Evolutionary conservation across 1,140 invertebrate genomes (phyloP).

Genomic region (Atta texana): DNA sequence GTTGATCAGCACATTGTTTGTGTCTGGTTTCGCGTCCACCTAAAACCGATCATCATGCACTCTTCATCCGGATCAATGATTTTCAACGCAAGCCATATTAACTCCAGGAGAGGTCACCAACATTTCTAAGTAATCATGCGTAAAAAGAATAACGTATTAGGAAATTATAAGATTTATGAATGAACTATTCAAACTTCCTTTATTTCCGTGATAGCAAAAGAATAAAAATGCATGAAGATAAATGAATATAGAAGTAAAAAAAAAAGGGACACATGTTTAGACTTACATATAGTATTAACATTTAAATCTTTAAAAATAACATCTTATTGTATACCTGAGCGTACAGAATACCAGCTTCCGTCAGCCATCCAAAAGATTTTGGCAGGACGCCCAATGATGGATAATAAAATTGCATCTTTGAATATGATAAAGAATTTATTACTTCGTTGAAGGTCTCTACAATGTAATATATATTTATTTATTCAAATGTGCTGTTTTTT

Average conservation of each 20-base stretch:
- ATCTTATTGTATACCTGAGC: conserved; percentile 88
- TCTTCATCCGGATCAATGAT: conserved; percentile 38
- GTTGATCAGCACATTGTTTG: conserved; percentile 88
- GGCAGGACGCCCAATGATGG: conserved; percentile 89
- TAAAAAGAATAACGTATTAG: background rate
- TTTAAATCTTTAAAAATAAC: conserved; percentile 83
- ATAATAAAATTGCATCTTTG: conserved; percentile 93
- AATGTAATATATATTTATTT: conserved; percentile 63
- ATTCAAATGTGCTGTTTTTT: conserved; percentile 2
- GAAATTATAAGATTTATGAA: background rate
- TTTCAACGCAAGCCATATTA: conserved; percentile 1
- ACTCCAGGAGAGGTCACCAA: background rate
- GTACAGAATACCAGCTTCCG: conserved; percentile 91
- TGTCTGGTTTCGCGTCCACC: conserved; percentile 87
- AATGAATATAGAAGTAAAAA: background rate
- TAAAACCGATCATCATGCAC: conserved; percentile 78
- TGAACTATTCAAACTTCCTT: background rate
- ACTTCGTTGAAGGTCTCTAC: conserved; percentile 90
- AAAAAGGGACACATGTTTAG: background rate
- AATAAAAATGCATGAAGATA: background rate
- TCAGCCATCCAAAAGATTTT: conserved; percentile 95
- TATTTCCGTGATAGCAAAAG: background rate
- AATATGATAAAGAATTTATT: conserved; percentile 92
- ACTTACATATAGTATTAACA: background rate
- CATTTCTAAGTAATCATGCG: conserved; percentile 3